Evolutionary conservation across 2,888 invertebrate genomes (phyloP), one percentile per base, ranked within the genome.

Genomic region (Metacarcinus magister): DNA sequence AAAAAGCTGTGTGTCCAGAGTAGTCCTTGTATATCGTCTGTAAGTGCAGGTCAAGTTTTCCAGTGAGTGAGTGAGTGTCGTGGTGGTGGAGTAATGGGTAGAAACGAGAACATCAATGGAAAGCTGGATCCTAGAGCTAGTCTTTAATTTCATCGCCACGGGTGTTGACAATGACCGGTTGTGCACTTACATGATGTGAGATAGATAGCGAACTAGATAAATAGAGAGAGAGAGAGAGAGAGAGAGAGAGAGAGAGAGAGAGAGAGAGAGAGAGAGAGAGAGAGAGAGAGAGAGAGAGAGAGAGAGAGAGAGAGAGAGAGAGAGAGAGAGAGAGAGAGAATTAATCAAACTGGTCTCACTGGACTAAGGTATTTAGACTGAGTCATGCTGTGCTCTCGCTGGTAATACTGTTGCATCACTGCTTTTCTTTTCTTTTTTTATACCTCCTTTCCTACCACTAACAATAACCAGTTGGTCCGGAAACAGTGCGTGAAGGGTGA

Each of bases 201-300:
- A 54, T 8, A 54, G 54, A 54, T 8, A 54, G 54, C 0, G 54
- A 54, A 54, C 8, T 39, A 39, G 39, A 39, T 39, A 39, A 39
- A 39, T 39, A 39, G 39, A 39, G 39, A 39, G 39, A 39, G 54
- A 54, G 54, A 54, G 54, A 54, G 54, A 19, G 60, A 19, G 23
- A n/a, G 67, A 67, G 67, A 67, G 67, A 67, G 67, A 67, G 67
- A 67, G 67, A 67, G 67, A 67, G 67, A 67, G 67, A 67, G 67
- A 67, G 67, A 67, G 67, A 67, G 67, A 67, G 67, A 67, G 67
- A 67, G 67, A 67, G 67, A 67, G 67, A 67, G 67, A 67, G 67
- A 67, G 67, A 67, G 67, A 67, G 67, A 67, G 67, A 67, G 67
- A 67, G 67, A 67, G 67, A 67, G 67, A 67, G 67, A 67, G 67